These are phyloP conservation scores for Musca vetustissima DNA, from an alignment of 1,140 invertebrate species.

Conservation along the genomic window DNA sequence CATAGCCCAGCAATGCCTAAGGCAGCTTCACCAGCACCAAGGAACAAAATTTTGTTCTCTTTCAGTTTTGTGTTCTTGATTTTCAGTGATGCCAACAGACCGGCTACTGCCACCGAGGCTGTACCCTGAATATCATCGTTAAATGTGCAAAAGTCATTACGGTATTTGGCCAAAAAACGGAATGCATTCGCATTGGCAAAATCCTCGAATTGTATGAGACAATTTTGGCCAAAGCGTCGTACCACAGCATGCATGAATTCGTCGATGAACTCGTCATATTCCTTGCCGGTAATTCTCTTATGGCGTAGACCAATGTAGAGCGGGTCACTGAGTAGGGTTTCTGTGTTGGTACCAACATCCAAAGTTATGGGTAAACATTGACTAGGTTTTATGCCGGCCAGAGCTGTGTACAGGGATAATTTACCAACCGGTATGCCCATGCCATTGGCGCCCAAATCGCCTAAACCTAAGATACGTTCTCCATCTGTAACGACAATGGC, in stretches of 20 bases:
- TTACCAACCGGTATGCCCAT: slow-evolving; percentile 96
- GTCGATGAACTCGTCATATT: slow-evolving; percentile 93
- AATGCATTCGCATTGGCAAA: slow-evolving; percentile 93
- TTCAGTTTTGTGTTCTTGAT: slow-evolving; percentile 76
- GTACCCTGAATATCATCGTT: slow-evolving; percentile 97
- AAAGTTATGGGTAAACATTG: slow-evolving; percentile 86
- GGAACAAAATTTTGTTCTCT: slow-evolving; percentile 85
- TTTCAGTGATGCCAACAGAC: slow-evolving; percentile 79
- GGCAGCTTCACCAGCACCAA: slow-evolving; percentile 88
- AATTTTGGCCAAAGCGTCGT: slow-evolving; percentile 78
- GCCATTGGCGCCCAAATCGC: slow-evolving; percentile 90
- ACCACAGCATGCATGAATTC: slow-evolving; percentile 96
- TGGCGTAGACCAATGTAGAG: slow-evolving; percentile 91
- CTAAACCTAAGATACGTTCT: slow-evolving; percentile 88
- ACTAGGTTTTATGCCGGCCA: slow-evolving; percentile 88
- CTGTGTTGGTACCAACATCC: slow-evolving; percentile 92
- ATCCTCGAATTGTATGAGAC: slow-evolving; percentile 91
- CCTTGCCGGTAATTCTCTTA: slow-evolving; percentile 73
- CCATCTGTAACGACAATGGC: slow-evolving; percentile 94
- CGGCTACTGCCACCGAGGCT: slow-evolving; percentile 86
- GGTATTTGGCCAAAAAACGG: slow-evolving; percentile 80
- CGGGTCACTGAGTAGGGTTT: slow-evolving; percentile 80
- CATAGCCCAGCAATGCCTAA: slow-evolving; percentile 86
- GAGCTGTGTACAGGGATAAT: slow-evolving; percentile 85
- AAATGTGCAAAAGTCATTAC: slow-evolving; percentile 85